Evolutionary conservation across 2,888 invertebrate genomes (phyloP), one percentile per base, ranked within the genome.

Genomic region (Meta bourneti): DNA sequence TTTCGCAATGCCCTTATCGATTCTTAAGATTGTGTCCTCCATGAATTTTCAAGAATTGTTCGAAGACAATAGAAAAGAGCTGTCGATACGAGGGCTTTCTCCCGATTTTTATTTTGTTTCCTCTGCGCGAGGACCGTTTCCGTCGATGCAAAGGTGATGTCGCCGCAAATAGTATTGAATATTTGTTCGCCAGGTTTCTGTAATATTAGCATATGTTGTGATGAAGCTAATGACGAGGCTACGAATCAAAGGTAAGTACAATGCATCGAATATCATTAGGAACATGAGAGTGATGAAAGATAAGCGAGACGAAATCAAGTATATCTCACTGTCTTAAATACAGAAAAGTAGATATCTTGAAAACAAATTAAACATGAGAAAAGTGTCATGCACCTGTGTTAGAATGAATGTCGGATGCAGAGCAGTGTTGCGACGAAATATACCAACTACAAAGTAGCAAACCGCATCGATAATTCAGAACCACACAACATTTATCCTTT

Each of bases 121-220:
- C 82, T n/a, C 80, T 70, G 34, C 16, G 70, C 51, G 69, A 78
- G 54, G 75, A n/a, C 78, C 19, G 70, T 77, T 69, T 86, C 74
- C 48, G 70, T 86, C 77, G 70, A 78, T 78, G 49, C 78, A 49
- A 34, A 51, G 77, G 86, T 34, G 34, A n/a, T 77, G 77, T 77
- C 51, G n/a, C 71, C 79, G 72, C 72, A 87, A 87, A 87, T 79
- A 87, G 79, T 87, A 87, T 87, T 80, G 87, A 87, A 87, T 87
- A 87, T 87, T 87, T 87, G 87, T 87, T 79, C 72, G 54, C 72
- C 52, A n/a, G 20, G 49, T 83, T 19, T 34, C n/a, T 20, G 79
- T 79, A 79, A 79, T 69, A 87, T 87, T 87, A 87, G 87, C 87
- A 87, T 87, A 87, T 71, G 87, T 80, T 80, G 51, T 80, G 79